Conservation (phyloP, 1,140 invertebrate genomes). For the Plectrocnemia conspersa region DNA sequence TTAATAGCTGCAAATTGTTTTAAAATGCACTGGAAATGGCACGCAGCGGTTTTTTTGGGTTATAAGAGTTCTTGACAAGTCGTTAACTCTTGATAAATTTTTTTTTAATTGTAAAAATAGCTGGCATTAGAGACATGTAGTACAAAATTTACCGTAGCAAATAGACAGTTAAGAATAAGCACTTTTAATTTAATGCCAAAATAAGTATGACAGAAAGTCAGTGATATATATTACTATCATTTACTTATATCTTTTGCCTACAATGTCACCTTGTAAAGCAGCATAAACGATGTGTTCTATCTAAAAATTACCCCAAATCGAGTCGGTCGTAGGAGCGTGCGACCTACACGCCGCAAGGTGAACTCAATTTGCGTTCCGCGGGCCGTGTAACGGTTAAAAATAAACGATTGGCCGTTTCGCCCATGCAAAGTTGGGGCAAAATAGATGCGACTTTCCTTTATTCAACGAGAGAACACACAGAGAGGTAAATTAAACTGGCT, state of each 20-base stretch:
- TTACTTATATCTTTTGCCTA: neutral
- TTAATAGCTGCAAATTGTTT: too few species aligned
- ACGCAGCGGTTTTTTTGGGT: too few species aligned
- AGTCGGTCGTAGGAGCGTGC: too few species aligned
- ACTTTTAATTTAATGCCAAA: slow-evolving; percentile 25
- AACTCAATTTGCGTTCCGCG: slow-evolving; percentile 15
- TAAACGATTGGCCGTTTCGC: slow-evolving; percentile 10
- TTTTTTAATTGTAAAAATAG: too few species aligned
- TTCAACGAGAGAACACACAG: slow-evolving; percentile 24
- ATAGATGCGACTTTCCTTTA: slow-evolving; percentile 24
- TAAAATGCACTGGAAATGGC: too few species aligned
- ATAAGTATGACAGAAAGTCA: neutral
- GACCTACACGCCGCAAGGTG: neutral
- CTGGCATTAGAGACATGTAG: neutral
- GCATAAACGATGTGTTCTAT: too few species aligned
- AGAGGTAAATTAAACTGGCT: slow-evolving; percentile 25
- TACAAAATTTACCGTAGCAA: slow-evolving; percentile 6
- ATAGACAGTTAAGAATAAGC: slow-evolving; percentile 1
- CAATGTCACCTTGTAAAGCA: too few species aligned
- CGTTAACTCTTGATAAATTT: too few species aligned
- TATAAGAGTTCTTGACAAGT: too few species aligned
- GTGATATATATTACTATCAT: neutral
- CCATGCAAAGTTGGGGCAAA: slow-evolving; percentile 18
- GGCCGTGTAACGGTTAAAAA: slow-evolving; percentile 13
- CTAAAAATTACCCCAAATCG: too few species aligned